These are phyloP conservation scores for Ctenicera cuprea DNA, from an alignment of 2,888 invertebrate species.

Conservation along the genomic window DNA sequence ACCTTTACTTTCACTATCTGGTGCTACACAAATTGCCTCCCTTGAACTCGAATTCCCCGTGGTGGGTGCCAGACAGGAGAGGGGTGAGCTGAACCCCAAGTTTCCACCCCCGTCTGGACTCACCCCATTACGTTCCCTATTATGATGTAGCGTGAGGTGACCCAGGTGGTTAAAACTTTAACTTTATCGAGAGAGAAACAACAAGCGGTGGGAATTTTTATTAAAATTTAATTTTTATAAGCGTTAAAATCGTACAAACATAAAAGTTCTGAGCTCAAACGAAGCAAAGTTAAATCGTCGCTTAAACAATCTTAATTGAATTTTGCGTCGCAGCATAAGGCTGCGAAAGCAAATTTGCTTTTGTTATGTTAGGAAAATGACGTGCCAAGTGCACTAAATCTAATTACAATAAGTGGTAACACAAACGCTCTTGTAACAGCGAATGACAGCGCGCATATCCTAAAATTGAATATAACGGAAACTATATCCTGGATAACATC, in stretches of 20 bases:
- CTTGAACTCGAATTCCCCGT: slow-evolving; percentile 43
- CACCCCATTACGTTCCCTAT: slow-evolving; percentile 39
- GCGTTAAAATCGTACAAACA: not conserved
- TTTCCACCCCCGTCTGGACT: slow-evolving; percentile 45
- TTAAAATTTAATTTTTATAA: slow-evolving; percentile 10
- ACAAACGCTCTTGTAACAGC: not conserved
- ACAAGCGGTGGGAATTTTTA: slow-evolving; percentile 6
- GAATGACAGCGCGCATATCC: slow-evolving; percentile 16
- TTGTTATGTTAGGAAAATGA: slow-evolving; percentile 25
- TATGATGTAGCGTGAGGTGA: slow-evolving; percentile 36
- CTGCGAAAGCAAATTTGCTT: slow-evolving; percentile 28
- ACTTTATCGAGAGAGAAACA: slow-evolving; percentile 10
- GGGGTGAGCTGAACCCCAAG: slow-evolving; percentile 42
- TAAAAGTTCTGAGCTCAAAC: not conserved
- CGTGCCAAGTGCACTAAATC: slow-evolving; percentile 38
- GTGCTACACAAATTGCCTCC: slow-evolving; percentile 49
- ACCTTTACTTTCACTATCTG: slow-evolving; percentile 48
- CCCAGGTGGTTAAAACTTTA: slow-evolving; percentile 17
- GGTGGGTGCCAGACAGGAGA: slow-evolving; percentile 47
- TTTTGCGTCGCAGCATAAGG: slow-evolving; percentile 7
- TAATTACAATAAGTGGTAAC: slow-evolving; percentile 34
- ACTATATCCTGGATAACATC: not conserved
- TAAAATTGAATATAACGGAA: not conserved
- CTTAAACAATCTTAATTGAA: slow-evolving; percentile 30
- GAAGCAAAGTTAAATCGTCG: slow-evolving; percentile 24